Conservation (phyloP, 2,113 vertebrate genomes). For the Etia nguti region DNA sequence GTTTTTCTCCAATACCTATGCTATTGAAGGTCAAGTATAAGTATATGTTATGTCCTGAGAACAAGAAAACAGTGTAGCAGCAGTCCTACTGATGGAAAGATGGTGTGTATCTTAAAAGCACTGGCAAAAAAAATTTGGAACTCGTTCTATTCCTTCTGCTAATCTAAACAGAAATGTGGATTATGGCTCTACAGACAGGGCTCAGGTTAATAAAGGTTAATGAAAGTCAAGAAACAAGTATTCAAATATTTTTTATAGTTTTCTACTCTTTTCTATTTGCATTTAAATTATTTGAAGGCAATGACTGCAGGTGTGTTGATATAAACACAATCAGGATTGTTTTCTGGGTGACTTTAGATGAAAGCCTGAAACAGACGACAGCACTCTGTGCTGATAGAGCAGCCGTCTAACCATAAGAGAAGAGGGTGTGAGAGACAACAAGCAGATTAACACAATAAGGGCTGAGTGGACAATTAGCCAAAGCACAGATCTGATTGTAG, state of each 20-base stretch:
- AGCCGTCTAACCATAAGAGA: constrained; percentile 55
- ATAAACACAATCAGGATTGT: neutral
- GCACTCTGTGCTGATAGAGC: constrained; percentile 62
- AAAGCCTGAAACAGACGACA: constrained; percentile 48
- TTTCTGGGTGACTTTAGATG: neutral
- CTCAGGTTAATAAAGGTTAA: neutral
- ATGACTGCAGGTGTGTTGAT: neutral
- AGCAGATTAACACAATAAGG: constrained; percentile 78
- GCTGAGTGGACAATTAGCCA: constrained; percentile 74
- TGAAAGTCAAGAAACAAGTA: neutral
- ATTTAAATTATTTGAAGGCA: neutral
- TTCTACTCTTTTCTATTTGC: neutral
- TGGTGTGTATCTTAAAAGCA: neutral
- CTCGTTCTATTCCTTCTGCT: neutral
- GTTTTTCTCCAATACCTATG: neutral
- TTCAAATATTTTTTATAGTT: neutral
- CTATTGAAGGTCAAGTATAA: neutral
- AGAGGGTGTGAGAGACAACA: constrained; percentile 72
- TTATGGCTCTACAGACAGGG: neutral
- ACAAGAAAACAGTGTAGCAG: constrained; percentile 1
- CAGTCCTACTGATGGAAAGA: neutral
- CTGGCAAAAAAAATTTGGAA: neutral
- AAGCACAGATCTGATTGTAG: constrained; percentile 80
- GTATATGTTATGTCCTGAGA: neutral
- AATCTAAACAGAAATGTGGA: neutral